Evolutionary conservation across 2,113 vertebrate genomes (phyloP).

Genomic region (Bufo gargarizans): DNA sequence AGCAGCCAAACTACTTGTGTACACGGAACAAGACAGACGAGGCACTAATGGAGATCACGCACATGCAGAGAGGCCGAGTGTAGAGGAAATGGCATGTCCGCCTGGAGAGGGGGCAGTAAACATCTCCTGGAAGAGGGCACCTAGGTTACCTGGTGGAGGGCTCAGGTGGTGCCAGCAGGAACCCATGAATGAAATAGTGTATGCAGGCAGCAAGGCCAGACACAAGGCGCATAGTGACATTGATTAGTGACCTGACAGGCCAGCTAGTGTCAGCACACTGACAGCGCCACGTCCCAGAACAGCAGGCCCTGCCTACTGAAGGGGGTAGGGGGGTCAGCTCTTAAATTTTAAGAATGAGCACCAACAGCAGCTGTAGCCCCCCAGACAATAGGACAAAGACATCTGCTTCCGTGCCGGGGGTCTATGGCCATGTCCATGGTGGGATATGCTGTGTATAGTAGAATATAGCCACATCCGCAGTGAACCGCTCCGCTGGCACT

Average conservation of each 20-base stretch:
- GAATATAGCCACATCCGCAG: not conserved
- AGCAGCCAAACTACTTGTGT: slow-evolving; percentile 4
- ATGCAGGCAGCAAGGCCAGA: not conserved
- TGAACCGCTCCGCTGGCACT: not conserved
- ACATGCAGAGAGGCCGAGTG: slow-evolving; percentile 1
- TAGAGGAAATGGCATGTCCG: not conserved
- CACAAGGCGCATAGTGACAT: slow-evolving; percentile 33
- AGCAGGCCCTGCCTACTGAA: not conserved
- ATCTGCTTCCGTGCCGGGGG: not conserved
- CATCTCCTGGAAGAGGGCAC: not conserved
- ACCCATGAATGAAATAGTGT: slow-evolving; percentile 14
- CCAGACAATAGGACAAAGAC: slow-evolving; percentile 19
- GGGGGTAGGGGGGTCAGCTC: not conserved
- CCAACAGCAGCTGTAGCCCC: not conserved
- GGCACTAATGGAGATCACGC: slow-evolving; percentile 13
- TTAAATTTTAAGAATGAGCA: slow-evolving; percentile 11
- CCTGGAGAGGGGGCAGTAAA: not conserved
- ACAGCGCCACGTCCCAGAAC: slow-evolving; percentile 21
- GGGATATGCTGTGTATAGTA: not conserved
- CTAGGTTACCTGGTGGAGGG: not conserved
- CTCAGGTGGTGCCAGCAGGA: not conserved
- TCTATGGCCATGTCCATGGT: not conserved
- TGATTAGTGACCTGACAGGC: slow-evolving; percentile 42
- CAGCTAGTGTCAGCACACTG: not conserved
- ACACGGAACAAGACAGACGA: not conserved